Base-by-base conservation (phyloP, 2,888 invertebrate genomes). In the Drosophila setosimentum region DNA sequence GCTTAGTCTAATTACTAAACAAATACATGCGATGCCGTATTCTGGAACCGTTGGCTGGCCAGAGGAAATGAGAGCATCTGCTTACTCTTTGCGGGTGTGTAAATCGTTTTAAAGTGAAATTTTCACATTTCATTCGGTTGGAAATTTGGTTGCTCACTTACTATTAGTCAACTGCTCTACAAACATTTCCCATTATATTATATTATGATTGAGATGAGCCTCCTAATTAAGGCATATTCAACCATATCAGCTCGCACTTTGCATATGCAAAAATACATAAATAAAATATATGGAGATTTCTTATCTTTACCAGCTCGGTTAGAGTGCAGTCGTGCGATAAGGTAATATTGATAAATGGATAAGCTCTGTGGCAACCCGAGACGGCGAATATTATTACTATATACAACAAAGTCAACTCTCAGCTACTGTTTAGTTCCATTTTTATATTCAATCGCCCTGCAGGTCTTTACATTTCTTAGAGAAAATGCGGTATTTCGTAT, bases 331-430 rank as follows among this genome's bases (percentile, higher is more conserved):
- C 32, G 49, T n/a, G 18, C 58, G 76, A 78, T 77, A 78, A 78
- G 79, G n/a, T 30, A 51, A 42, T 61, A n/a, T 29, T 62, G 78
- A 77, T 77, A 77, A 78, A 35, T 62, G 45, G 53, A 66, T 69
- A 69, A 73, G 54, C 61, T 61, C 24, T 33, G 27, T 24, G 37
- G 37, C 45, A 53, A 32, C 27, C 33, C 24, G 18, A 45, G 13
- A 32, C 55, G 18, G 42, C 68, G 54, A 48, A 30, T 11, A 53
- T 40, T 40, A 51, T 45, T 11, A 21, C 45, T 29, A n/a, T 51
- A 57, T 35, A 37, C 32, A 42, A 64, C 30, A 21, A 45, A 49
- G 27, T 2, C 18, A 61, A 33, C 37, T 45, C 49, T 7, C 42
- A 68, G 71, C 66, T 65, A 65, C 75, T 63, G 62, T 68, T 78